Base-by-base conservation (phyloP, 2,113 vertebrate species). In the Calypte anna region DNA sequence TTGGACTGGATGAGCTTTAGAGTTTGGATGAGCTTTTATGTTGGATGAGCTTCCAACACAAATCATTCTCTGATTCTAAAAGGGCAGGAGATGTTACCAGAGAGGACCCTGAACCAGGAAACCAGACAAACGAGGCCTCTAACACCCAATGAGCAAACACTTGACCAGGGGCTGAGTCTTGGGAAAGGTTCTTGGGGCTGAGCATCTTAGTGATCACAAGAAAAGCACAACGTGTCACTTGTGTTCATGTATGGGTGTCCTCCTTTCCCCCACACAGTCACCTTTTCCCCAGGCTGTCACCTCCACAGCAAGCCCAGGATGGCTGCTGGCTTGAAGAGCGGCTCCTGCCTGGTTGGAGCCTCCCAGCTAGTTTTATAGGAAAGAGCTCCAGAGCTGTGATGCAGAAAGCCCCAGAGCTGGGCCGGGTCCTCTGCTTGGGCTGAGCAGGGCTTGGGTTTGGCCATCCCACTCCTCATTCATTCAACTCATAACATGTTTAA, bases 401-500 rank as follows among this genome's bases (percentile, higher is more conserved):
- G 51, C 4, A 24, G 19, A 73, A 64, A 33, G 11, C 3, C 17
- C 18, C 66, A 4, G 36, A n/a, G 9, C 17, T 1, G 2, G 18
- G 15, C 4, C 0, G 0, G 25, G 25, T 43, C 57, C 75, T 64
- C 13, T 8, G 54, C 36, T 33, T 11, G 38, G 43, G 63, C 69
- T 38, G 58, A 62, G 75, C 64, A 14, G 54, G 25, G 23, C 14
- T 10, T 5, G 8, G 22, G 21, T 15, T 66, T 1, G 2, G 76
- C 20, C 27, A 36, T 10, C 57, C 40, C 48, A 31, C 31, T 38
- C 44, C 5, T 7, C 1, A 0, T 23, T 33, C 50, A 2, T n/a
- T 68, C 1, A 0, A 17, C 55, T 69, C 31, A 14, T 0, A 1
- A 7, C 55, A 40, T 2, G 0, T 57, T 28, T 33, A 28, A 55